Evolutionary conservation across 2,888 invertebrate species (phyloP), one percentile per base, ranked within the genome.

Genomic region (Pyrochroa serraticornis): DNA sequence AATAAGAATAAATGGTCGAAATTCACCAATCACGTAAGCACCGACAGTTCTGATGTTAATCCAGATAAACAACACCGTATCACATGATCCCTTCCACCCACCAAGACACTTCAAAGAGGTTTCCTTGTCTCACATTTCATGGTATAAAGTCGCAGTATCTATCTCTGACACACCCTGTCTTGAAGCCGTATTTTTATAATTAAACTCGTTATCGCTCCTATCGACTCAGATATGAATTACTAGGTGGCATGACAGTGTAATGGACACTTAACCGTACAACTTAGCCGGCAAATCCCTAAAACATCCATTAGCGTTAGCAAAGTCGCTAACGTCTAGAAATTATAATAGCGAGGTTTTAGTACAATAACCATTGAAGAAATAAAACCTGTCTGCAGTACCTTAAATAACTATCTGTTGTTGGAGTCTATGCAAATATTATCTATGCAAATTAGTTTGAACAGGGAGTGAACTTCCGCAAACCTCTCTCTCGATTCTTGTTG

Each of bases 341-440:
- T 37, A 46, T 39, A 31, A 46, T 53, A 46, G 30, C 53, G 38
- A 9, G 32, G 35, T 22, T 22, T 22, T 22, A 22, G 22, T 22
- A 45, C 52, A 52, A 52, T 52, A 44, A 42, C 10, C 13, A 36
- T 14, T 44, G 52, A 45, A 45, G 52, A 43, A 31, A 42, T 41
- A 42, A 54, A 54, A 54, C 54, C 54, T 47, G 54, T 54, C 54
- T 33, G 9, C 42, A 47, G 10, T 47, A 46, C 38, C 45, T 46
- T 51, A 50, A 57, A 50, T 51, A 44, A 50, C 50, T 50, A 43
- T 46, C 41, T 57, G 36, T 47, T 56, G 43, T 46, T 51, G 39
- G 36, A 57, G 47, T 52, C 42, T 52, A 41, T 50, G 39, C 52
- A 58, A 52, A 58, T 50, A 58, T 52, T 58, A 39, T 32, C 45